These are phyloP conservation scores for Oeneis ivallda DNA, from an alignment of 2,888 invertebrate genomes.

Conservation along the genomic window DNA sequence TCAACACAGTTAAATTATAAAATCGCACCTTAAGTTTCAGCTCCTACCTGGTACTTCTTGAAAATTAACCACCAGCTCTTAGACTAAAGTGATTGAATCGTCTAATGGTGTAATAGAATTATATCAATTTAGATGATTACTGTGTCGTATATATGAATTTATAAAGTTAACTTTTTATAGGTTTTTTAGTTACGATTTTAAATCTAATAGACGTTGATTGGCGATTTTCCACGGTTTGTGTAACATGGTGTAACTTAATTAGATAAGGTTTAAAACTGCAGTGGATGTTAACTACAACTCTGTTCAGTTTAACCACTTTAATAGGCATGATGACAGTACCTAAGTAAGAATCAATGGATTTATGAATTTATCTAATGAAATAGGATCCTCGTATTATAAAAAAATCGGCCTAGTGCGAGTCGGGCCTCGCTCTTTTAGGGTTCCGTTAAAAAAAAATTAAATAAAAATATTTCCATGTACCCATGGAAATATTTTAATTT, in stretches of 20 bases:
- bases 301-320: not conserved
- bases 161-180: slow-evolving; percentile 4
- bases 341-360: too few species aligned
- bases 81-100: slow-evolving; percentile 15
- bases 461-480: too few species aligned
- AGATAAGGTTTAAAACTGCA: not conserved
- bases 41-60: not conserved
- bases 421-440: too few species aligned
- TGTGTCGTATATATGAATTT: slow-evolving; percentile 19
- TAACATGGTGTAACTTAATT: slow-evolving; percentile 6
- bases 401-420: too few species aligned
- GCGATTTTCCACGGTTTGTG: slow-evolving; percentile 9
- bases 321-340: too few species aligned
- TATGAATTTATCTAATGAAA: too few species aligned
- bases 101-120: slow-evolving; percentile 32
- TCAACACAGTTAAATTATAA: too few species aligned
- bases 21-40: not conserved
- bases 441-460: too few species aligned
- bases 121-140: slow-evolving; percentile 29
- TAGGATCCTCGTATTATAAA: too few species aligned
- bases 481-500: too few species aligned
- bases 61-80: not conserved
- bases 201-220: not conserved
- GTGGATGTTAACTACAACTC: not conserved
- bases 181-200: not conserved